phyloP scores from a whole-genome alignment of 2,888 invertebrate genomes.

The Campaea margaritaria region DNA sequence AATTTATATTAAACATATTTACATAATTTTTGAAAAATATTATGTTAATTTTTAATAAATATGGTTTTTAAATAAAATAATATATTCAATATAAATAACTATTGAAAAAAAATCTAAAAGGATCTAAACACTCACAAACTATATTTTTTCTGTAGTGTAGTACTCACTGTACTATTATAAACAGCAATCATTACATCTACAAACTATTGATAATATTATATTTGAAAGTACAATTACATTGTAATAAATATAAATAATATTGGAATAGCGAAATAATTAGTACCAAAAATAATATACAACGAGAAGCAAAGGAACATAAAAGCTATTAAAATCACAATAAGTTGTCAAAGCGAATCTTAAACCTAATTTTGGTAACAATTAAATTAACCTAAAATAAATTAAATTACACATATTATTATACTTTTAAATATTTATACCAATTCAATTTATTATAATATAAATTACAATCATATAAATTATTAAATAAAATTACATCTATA shows the following conservation, averaged over 20 bases:
- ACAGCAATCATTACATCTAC: not conserved
- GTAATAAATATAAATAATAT: conserved; percentile 1
- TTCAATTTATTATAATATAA: conserved; percentile 10
- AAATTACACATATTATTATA: conserved; percentile 1
- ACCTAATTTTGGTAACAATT: conserved; percentile 20
- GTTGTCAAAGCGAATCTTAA: conserved; percentile 23
- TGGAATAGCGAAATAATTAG: conserved; percentile 4
- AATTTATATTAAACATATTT: not conserved
- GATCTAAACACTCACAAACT: too few relatives aligned
- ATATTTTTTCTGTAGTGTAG: too few relatives aligned
- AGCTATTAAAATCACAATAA: conserved; percentile 27
- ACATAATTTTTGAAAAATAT: too few relatives aligned
- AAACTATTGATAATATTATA: conserved; percentile 1
- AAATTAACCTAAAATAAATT: conserved; percentile 5
- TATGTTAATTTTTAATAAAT: too few relatives aligned
- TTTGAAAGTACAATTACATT: not conserved
- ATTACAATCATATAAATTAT: conserved; percentile 12
- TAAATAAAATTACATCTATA: conserved; percentile 41
- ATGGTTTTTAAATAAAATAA: too few relatives aligned
- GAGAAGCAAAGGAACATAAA: conserved; percentile 20
- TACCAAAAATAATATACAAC: not conserved
- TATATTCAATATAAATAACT: too few relatives aligned
- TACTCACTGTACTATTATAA: too few relatives aligned
- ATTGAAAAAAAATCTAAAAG: too few relatives aligned
- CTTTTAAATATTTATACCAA: conserved; percentile 10